These are phyloP conservation scores for Euglossa dilemma DNA, from an alignment of 1,140 invertebrate species.

Conservation along the genomic window DNA sequence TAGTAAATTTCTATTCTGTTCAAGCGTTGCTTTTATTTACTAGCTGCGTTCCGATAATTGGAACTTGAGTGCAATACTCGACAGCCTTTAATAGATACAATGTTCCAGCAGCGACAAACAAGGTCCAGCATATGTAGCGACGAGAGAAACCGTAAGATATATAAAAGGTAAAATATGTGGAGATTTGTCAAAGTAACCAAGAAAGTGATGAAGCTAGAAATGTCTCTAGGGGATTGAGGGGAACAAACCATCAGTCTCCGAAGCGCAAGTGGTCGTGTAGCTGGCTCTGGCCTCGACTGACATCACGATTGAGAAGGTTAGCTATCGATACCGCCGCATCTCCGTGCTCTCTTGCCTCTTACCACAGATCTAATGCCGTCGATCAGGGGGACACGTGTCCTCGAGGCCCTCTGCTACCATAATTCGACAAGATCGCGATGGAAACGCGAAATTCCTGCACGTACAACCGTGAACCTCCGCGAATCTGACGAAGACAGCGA, in stretches of 20 bases:
- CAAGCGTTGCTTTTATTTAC: too few species aligned
- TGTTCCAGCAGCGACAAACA: too few species aligned
- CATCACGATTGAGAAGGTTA: constrained; percentile 55
- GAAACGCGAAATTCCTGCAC: constrained; percentile 30
- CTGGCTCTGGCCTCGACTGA: constrained; percentile 44
- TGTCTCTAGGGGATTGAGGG: neutral
- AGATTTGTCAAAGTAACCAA: too few species aligned
- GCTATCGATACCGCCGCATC: constrained; percentile 45
- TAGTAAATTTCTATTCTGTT: too few species aligned
- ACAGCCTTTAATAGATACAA: too few species aligned
- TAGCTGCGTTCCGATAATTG: too few species aligned
- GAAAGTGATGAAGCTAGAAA: neutral
- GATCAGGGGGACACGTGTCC: neutral
- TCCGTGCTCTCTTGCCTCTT: constrained; percentile 5
- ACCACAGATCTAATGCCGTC: constrained; percentile 27
- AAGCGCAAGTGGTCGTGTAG: constrained; percentile 45
- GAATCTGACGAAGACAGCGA: constrained; percentile 20
- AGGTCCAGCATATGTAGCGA: too few species aligned
- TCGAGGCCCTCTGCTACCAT: constrained; percentile 30
- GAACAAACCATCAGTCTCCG: constrained; percentile 59
- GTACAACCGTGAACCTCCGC: constrained; percentile 9
- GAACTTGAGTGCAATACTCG: too few species aligned
- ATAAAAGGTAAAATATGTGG: too few species aligned
- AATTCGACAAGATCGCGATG: constrained; percentile 48
- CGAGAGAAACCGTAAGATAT: too few species aligned